Percentiles rank a stretch among this genome's conserved stretches.
Evolutionary conservation across 2,113 vertebrate genomes (phyloP).

Genomic region (Hippocampus mohnikei): DNA sequence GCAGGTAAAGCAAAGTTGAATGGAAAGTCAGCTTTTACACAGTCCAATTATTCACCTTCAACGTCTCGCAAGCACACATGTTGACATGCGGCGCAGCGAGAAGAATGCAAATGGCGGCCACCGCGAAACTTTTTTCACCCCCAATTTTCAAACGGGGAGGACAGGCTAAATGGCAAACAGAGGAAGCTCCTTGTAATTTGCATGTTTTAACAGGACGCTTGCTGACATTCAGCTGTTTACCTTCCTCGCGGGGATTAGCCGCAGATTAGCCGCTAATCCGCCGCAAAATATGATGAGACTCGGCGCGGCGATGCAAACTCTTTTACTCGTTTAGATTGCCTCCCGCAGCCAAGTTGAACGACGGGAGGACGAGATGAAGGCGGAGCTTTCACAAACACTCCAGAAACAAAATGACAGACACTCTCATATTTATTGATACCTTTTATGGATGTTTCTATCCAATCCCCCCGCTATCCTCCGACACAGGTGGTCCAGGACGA

Average conservation of each 20-base stretch:
- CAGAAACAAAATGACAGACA: neutral
- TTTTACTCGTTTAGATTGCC: constrained; percentile 55
- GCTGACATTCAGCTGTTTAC: constrained; percentile 62
- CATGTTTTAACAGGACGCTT: constrained; percentile 54
- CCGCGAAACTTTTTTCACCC: neutral
- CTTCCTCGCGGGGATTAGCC: constrained; percentile 53
- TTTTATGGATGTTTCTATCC: neutral
- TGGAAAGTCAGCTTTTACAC: constrained; percentile 22
- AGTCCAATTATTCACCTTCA: constrained; percentile 26
- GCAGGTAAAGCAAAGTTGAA: constrained; percentile 32
- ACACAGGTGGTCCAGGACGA: neutral
- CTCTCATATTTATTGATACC: neutral
- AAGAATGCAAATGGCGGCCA: constrained; percentile 31
- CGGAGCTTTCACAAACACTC: neutral
- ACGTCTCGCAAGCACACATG: constrained; percentile 10
- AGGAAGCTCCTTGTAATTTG: constrained; percentile 53
- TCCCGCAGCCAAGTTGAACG: constrained; percentile 31
- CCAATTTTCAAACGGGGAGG: constrained; percentile 5
- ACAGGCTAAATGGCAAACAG: constrained; percentile 38
- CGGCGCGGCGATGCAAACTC: constrained; percentile 33
- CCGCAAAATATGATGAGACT: constrained; percentile 59
- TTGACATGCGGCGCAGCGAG: constrained; percentile 24
- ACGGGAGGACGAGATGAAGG: constrained; percentile 16
- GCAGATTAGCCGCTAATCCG: constrained; percentile 60
- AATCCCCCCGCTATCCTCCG: neutral